These are phyloP conservation scores for Thecophora atra DNA, from an alignment of 2,888 invertebrate genomes.

Conservation along the genomic window DNA sequence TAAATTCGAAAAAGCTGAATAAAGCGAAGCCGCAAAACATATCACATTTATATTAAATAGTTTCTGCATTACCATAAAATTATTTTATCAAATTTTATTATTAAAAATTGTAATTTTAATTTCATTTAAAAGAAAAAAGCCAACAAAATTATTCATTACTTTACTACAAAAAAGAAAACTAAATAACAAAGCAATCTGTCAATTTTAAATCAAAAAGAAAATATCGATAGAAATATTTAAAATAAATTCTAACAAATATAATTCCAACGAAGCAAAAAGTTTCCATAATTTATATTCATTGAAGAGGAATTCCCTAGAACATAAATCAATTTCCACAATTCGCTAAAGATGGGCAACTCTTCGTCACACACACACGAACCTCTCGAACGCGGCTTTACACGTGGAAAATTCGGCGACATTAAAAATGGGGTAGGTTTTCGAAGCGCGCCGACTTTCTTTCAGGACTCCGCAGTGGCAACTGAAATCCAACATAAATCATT, in stretches of 20 bases:
- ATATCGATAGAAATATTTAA: background rate
- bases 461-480: background rate
- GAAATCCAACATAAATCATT: background rate
- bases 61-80: no score
- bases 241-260: background rate
- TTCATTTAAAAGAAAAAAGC: background rate
- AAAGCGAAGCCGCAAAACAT: no score
- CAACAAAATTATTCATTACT: background rate
- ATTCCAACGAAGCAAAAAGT: no score
- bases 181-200: background rate
- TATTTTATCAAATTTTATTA: background rate
- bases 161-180: background rate
- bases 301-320: conserved; percentile 13
- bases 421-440: conserved; percentile 66
- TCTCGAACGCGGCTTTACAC: conserved; percentile 73
- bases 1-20: no score
- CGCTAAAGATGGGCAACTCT: conserved; percentile 78
- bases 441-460: background rate
- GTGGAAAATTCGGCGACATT: conserved; percentile 67
- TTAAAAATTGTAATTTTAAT: background rate
- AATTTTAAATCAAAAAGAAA: background rate
- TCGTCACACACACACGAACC: conserved; percentile 85
- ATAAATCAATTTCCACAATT: conserved; percentile 14
- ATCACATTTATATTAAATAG: no score
- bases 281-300: background rate